Evolutionary conservation across 2,797 vertebrate species (phyloP), one percentile per base, ranked within the genome.

Genomic region (Labroides dimidiatus): DNA sequence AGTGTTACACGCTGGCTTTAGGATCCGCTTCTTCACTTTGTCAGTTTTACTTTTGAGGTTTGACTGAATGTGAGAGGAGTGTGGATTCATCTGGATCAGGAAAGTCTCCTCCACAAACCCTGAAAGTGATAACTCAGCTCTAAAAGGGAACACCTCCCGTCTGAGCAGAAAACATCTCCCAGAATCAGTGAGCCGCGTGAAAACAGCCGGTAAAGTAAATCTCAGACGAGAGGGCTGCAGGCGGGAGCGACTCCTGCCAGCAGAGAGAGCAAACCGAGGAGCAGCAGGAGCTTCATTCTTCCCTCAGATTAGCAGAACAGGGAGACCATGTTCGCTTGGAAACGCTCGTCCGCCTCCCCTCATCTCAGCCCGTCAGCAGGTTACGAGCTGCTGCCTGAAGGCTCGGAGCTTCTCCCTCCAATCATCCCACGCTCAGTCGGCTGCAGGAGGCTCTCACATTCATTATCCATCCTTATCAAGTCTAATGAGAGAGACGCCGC

Each of bases 261-360:
- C 64, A 49, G 39, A 30, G 53, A 52, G 33, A 70, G 54, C 30
- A 61, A 64, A 51, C 59, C 44, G 61, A 78, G 64, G 54, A 76
- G 69, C 67, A 80, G 68, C 71, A 42, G 80, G 72, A 80, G 73
- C 57, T 72, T 57, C 76, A 81, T 86, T 81, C 71, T 81, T 73
- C 68, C 71, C 70, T 57, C 50, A 85, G 84, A 85, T 76, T 82
- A 75, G 84, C 72, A 81, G 75, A 74, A 74, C 60, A 71, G 42
- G 55, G 59, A 59, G 53, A 75, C 69, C 74, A 74, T 82, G 80
- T 70, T 72, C 48, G 61, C 66, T 70, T 42, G 1, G 55, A 78
- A 48, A 70, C 50, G 56, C 71, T 54, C 13, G 50, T 52, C 52
- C 56, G 11, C 60, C 64, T 15, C 65, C 45, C 56, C 20, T 53